phyloP scores from a whole-genome alignment of 2,113 vertebrate genomes.

The Colius striatus region DNA sequence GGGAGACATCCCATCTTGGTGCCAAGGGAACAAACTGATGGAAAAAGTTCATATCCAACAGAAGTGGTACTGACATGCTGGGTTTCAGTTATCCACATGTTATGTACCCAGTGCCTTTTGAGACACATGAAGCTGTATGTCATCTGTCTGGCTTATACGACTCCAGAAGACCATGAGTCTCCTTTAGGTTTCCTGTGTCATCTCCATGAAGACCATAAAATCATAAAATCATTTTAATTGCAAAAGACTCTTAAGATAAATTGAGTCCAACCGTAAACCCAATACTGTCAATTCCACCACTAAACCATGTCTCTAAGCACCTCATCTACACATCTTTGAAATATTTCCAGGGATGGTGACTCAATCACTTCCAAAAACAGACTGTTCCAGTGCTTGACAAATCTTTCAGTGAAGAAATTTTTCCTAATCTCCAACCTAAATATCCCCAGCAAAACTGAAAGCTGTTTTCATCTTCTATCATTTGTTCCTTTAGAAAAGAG shows the following conservation, averaged over 20 bases:
- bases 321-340: not conserved
- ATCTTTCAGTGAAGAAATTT: accelerated
- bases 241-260: not conserved
- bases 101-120: accelerated
- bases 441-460: not conserved
- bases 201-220: not conserved
- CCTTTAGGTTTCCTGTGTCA: not conserved
- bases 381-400: not conserved
- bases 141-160: not conserved
- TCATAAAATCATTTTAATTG: not conserved
- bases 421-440: not conserved
- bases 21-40: not conserved
- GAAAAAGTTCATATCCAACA: not conserved
- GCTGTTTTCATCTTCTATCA: not conserved
- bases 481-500: not conserved
- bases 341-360: not conserved
- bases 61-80: not conserved
- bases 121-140: not conserved
- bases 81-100: not conserved
- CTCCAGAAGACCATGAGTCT: accelerated
- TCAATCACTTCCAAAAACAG: not conserved
- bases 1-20: not conserved
- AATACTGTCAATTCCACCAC: not conserved
- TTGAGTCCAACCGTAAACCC: not conserved
- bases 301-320: not conserved